Evolutionary conservation across 2,113 vertebrate genomes (phyloP), one percentile per base, ranked within the genome.

Genomic region (Forbesichthys agassizii): DNA sequence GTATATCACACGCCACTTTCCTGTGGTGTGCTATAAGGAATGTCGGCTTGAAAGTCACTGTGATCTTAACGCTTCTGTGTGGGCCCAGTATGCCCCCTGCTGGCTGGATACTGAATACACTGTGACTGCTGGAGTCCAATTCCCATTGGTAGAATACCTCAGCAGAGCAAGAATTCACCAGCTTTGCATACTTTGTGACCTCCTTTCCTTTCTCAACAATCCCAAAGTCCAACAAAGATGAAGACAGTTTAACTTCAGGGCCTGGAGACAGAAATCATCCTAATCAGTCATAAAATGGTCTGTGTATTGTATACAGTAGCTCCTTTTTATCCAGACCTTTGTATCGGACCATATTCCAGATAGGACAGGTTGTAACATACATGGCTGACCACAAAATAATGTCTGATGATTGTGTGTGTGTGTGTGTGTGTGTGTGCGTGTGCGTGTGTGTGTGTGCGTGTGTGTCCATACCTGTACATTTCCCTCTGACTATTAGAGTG

Each of bases 1-100:
- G 93, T 71, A 98, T 70, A 42, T 98, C 93, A 81, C 97, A 99
- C 7, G 83, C 80, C 48, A 96, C 91, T 71, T 93, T 90, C 78
- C 95, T 94, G 73, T 95, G 87, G 85, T 93, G 94, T 73, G 79
- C 88, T 64, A 95, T 91, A 14, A 95, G 86, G 6, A 89, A 87
- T 12, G 73, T 74, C 11, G 98, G 97, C 76, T 68, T 88, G 78
- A 96, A 99, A 54, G 71, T 78, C 33, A 94, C 89, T 49, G 18
- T 90, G 77, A 99, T 73, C 2, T 10, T 88, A 56, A 77, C 56
- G 1, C 83, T 84, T 69, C 90, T 76, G 68, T 82, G 79, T 70
- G 94, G 92, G 33, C 27, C 63, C 72, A 99, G 69, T 9, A 88
- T 83, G 57, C 97, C 98, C 0, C 81, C 85, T 33, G 89, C 77